phyloP scores from a whole-genome alignment of 2,113 vertebrate genomes.

The Psettodes erumei region DNA sequence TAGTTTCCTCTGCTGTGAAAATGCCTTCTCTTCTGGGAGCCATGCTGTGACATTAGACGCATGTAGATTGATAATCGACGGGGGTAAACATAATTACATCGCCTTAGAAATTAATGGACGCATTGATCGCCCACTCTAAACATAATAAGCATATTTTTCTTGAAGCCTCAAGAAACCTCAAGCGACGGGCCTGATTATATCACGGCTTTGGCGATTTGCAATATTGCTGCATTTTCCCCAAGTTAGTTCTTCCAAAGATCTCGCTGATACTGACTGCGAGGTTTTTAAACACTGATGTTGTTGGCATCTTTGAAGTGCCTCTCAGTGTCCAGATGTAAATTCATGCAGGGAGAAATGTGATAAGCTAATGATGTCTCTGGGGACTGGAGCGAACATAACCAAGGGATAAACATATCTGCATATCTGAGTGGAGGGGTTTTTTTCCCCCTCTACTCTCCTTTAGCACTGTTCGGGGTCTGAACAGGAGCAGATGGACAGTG shows the following conservation, averaged over 20 bases:
- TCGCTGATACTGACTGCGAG: conserved; percentile 39
- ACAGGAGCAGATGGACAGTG: conserved; percentile 59
- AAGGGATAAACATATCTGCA: conserved; percentile 69
- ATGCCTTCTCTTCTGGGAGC: conserved; percentile 28
- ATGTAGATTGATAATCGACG: conserved; percentile 65
- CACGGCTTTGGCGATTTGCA: conserved; percentile 23
- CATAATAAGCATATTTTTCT: conserved; percentile 62
- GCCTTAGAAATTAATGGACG: conserved; percentile 67
- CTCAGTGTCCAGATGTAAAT: conserved; percentile 71
- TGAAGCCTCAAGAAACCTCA: conserved; percentile 28
- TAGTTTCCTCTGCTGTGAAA: conserved; percentile 43
- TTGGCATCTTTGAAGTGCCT: conserved; percentile 76
- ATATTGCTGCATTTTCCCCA: conserved; percentile 21
- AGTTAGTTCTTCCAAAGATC: conserved; percentile 23
- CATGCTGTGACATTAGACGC: conserved; percentile 41
- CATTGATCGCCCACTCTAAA: conserved; percentile 70
- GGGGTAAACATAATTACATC: conserved; percentile 67
- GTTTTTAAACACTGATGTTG: conserved; percentile 49
- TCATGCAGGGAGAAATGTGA: conserved; percentile 63
- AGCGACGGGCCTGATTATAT: conserved; percentile 29
- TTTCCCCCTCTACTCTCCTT: neutral
- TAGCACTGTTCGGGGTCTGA: conserved; percentile 30
- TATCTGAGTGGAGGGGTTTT: conserved; percentile 58
- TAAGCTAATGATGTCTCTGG: conserved; percentile 79
- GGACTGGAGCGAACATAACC: conserved; percentile 47